phyloP scores from a whole-genome alignment of 1,140 invertebrate species.

The Micrasema minimum region DNA sequence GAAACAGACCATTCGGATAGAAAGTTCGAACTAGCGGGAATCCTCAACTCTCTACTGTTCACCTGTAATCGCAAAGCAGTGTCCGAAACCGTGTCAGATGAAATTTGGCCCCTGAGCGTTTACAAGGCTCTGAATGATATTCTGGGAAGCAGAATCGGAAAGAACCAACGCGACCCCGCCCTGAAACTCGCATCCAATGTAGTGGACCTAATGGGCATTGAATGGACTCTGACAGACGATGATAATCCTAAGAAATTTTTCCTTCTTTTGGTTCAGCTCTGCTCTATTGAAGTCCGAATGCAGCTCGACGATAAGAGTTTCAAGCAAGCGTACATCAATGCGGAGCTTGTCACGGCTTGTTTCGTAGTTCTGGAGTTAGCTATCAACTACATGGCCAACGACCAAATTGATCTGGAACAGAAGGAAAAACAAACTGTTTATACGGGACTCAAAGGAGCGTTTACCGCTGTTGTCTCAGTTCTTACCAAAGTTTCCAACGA shows the following conservation, averaged over 20 bases:
- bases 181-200: constrained; percentile 83
- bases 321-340: constrained; percentile 79
- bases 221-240: constrained; percentile 83
- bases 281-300: constrained; percentile 93
- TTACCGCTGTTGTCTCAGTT: constrained; percentile 82
- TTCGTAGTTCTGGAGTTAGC: constrained; percentile 86
- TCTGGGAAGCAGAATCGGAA: constrained; percentile 85
- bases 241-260: constrained; percentile 85
- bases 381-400: constrained; percentile 82
- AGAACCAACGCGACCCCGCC: constrained; percentile 88
- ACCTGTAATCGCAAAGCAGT: constrained; percentile 77
- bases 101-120: constrained; percentile 82
- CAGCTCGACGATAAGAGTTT: constrained; percentile 87
- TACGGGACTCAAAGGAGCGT: constrained; percentile 89
- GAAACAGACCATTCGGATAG: constrained; percentile 86
- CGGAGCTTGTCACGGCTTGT: constrained; percentile 82
- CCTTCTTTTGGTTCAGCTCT: constrained; percentile 84
- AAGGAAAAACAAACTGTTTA: constrained; percentile 92
- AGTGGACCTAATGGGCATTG: constrained; percentile 84
- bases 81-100: constrained; percentile 69
- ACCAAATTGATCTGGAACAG: constrained; percentile 84
- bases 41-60: constrained; percentile 78
- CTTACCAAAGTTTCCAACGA: constrained; percentile 79
- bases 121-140: constrained; percentile 84
- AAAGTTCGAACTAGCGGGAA: constrained; percentile 86